phyloP scores from a whole-genome alignment of 1,140 invertebrate genomes.

The Papilio xuthus region DNA sequence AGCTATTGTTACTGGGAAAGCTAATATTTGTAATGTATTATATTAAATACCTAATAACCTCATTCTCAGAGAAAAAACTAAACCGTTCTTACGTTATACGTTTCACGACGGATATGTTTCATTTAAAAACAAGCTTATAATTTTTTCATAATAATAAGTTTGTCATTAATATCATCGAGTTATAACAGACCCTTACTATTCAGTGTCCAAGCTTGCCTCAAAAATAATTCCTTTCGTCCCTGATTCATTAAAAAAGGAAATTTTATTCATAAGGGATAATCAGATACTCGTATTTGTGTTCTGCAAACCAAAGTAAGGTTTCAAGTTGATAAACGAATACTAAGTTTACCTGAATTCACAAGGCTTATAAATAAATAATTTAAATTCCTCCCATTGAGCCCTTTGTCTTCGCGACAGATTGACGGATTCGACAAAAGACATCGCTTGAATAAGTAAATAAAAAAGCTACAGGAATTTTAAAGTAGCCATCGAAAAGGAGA shows the following conservation, averaged over 20 bases:
- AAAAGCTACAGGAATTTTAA: not conserved
- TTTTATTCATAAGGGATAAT: not conserved
- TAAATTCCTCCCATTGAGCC: constrained; percentile 29
- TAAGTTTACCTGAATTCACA: not conserved
- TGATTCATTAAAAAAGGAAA: not conserved
- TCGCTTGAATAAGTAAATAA: constrained; percentile 10
- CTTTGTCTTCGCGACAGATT: constrained; percentile 21
- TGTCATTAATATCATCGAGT: no score
- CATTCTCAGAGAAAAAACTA: no score
- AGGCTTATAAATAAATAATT: constrained; percentile 19
- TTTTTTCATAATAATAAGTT: no score
- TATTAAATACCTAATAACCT: no score
- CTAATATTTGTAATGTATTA: no score
- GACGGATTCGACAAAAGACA: not conserved
- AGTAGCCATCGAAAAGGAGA: not conserved
- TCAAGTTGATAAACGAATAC: not conserved
- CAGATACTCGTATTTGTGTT: not conserved
- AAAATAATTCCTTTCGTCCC: not conserved
- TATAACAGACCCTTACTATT: no score
- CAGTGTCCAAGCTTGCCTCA: not conserved
- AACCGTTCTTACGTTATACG: no score
- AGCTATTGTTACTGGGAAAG: not conserved
- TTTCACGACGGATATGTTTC: no score
- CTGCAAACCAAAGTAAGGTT: not conserved
- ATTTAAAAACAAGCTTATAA: no score